phyloP scores from a whole-genome alignment of 2,888 invertebrate genomes.

The Entomobrya multifasciata region DNA sequence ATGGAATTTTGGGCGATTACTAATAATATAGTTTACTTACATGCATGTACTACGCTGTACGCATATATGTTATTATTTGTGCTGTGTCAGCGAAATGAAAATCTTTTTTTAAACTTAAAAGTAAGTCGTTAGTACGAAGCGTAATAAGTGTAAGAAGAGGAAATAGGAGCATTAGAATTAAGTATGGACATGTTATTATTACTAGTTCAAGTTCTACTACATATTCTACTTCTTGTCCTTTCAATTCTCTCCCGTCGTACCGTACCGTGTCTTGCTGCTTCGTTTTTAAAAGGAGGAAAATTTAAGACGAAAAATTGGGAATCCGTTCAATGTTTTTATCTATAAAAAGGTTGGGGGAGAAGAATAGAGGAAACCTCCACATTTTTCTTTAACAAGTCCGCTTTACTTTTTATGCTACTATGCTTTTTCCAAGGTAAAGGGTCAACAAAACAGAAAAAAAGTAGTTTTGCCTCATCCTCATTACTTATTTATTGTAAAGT shows the following conservation, averaged over 20 bases:
- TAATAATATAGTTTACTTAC: slow-evolving; percentile 31
- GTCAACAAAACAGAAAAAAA: neutral
- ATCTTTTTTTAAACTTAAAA: no score
- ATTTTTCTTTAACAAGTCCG: slow-evolving; percentile 5
- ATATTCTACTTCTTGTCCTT: no score
- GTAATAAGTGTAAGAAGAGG: neutral
- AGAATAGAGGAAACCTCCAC: neutral
- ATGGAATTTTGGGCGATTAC: no score
- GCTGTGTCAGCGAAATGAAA: slow-evolving; percentile 28
- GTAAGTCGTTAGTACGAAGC: slow-evolving; percentile 1
- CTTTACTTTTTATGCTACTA: neutral
- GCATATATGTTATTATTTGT: slow-evolving; percentile 33
- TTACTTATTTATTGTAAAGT: slow-evolving; percentile 32
- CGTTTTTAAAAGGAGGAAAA: no score
- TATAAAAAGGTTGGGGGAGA: neutral
- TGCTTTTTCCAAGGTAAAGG: neutral
- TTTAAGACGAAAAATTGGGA: no score
- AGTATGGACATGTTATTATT: slow-evolving; percentile 53
- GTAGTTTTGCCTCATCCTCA: neutral
- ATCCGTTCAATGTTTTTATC: no score
- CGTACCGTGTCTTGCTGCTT: no score
- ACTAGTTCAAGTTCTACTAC: no score
- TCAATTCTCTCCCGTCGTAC: no score
- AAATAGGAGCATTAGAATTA: slow-evolving; percentile 53
- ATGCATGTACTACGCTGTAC: no score